Evolutionary conservation across 2,888 invertebrate species (phyloP).

Genomic region (Cyrtodaria siliqua): DNA sequence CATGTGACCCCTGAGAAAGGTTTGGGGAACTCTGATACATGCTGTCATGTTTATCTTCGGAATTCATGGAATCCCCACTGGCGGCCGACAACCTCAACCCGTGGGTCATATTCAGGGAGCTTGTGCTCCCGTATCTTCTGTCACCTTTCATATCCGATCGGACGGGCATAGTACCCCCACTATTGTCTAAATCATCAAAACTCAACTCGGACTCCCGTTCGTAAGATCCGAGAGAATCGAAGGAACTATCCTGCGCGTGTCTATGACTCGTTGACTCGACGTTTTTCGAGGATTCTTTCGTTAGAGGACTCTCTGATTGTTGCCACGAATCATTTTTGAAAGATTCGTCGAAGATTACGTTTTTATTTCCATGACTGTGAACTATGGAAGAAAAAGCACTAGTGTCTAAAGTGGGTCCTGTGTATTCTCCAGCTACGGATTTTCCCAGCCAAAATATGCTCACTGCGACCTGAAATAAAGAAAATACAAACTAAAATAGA

Average conservation of each 20-base stretch:
- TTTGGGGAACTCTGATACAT: conserved; percentile 77
- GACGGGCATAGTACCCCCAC: conserved; percentile 72
- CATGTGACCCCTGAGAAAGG: conserved; percentile 65
- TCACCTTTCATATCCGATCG: conserved; percentile 63
- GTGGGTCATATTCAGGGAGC: conserved; percentile 58
- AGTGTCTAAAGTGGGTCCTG: conserved; percentile 83
- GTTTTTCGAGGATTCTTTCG: conserved; percentile 27
- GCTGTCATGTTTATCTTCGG: conserved; percentile 61
- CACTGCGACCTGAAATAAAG: conserved; percentile 81
- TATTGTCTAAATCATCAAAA: conserved; percentile 73
- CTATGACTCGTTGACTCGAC: conserved; percentile 40
- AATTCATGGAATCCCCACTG: conserved; percentile 52
- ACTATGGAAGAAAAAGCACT: conserved; percentile 83
- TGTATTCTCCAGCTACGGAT: conserved; percentile 69
- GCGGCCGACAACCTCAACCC: conserved; percentile 52
- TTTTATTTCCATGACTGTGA: conserved; percentile 72
- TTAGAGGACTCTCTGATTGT: conserved; percentile 53
- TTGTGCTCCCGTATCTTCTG: conserved; percentile 73
- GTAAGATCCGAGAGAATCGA: conserved; percentile 78
- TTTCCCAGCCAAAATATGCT: conserved; percentile 84
- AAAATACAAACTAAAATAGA: too few species aligned
- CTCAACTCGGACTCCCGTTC: conserved; percentile 76
- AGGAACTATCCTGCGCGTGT: conserved; percentile 77
- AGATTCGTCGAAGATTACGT: conserved; percentile 71
- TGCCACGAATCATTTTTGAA: conserved; percentile 70